These are phyloP conservation scores for Eueremaeus valkanovi DNA, from an alignment of 2,888 invertebrate species.

Conservation along the genomic window DNA sequence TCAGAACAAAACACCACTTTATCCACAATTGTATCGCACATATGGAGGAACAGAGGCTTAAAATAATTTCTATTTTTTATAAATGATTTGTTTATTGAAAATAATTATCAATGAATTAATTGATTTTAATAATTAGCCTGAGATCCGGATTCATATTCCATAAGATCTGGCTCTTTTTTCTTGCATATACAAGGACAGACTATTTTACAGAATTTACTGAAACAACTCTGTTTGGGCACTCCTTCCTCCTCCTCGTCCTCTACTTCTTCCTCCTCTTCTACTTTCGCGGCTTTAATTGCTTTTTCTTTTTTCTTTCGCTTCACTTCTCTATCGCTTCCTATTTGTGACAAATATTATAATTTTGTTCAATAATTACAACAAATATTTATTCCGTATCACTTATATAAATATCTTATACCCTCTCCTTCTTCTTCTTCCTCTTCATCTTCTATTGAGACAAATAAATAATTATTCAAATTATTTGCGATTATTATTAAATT, in stretches of 20 bases:
- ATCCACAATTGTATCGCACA: slow-evolving; percentile 21
- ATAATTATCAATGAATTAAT: no score
- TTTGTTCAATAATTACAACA: background rate
- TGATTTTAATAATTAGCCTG: background rate
- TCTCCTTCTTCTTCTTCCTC: background rate
- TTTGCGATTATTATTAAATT: no score
- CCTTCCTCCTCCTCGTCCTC: background rate
- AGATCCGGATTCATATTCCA: slow-evolving; percentile 27
- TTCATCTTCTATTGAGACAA: background rate
- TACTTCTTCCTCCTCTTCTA: background rate
- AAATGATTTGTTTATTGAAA: background rate
- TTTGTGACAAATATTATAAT: background rate
- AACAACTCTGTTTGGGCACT: background rate
- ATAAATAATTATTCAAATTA: background rate
- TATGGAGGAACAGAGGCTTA: slow-evolving; percentile 18
- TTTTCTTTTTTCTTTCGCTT: background rate
- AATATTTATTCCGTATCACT: background rate
- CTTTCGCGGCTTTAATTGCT: background rate
- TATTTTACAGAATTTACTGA: background rate
- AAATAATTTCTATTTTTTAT: background rate
- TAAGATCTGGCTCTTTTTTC: background rate
- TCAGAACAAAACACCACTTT: background rate
- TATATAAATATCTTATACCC: background rate
- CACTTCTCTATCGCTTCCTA: background rate
- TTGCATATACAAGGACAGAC: background rate